These are phyloP conservation scores for Melipona quadrifasciata DNA, from an alignment of 1,140 invertebrate genomes.

Conservation along the genomic window DNA sequence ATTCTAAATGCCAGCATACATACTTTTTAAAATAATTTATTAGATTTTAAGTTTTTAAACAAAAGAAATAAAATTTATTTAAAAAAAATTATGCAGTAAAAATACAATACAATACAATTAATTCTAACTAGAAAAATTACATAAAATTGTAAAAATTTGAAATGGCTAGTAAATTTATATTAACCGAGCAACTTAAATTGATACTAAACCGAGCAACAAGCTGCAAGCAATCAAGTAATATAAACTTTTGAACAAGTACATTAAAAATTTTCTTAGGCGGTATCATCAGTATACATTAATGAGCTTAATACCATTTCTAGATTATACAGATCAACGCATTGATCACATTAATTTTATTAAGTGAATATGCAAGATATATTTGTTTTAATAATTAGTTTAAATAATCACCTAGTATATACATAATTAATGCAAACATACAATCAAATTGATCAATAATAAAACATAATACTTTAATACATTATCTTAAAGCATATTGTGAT, in stretches of 20 bases:
- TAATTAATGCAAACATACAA: conserved; percentile 55
- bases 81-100: conserved; percentile 22
- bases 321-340: conserved; percentile 32
- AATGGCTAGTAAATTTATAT: conserved; percentile 49
- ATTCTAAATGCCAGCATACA: background rate
- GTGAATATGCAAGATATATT: conserved; percentile 26
- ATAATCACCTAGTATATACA: conserved; percentile 45
- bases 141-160: conserved; percentile 25
- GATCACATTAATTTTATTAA: conserved; percentile 36
- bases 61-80: background rate
- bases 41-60: background rate
- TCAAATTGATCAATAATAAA: conserved; percentile 53
- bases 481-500: conserved; percentile 62
- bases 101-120: conserved; percentile 28
- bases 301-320: conserved; percentile 12
- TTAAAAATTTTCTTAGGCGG: conserved; percentile 40
- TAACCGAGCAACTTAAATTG: conserved; percentile 55
- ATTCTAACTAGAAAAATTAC: background rate
- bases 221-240: conserved; percentile 43
- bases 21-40: background rate
- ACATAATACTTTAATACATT: conserved; percentile 57
- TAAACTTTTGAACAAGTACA: conserved; percentile 49
- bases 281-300: conserved; percentile 45
- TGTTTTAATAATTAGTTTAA: conserved; percentile 32
- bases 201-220: conserved; percentile 56